phyloP scores from a whole-genome alignment of 1,140 invertebrate genomes.

The Drosophila miranda region DNA sequence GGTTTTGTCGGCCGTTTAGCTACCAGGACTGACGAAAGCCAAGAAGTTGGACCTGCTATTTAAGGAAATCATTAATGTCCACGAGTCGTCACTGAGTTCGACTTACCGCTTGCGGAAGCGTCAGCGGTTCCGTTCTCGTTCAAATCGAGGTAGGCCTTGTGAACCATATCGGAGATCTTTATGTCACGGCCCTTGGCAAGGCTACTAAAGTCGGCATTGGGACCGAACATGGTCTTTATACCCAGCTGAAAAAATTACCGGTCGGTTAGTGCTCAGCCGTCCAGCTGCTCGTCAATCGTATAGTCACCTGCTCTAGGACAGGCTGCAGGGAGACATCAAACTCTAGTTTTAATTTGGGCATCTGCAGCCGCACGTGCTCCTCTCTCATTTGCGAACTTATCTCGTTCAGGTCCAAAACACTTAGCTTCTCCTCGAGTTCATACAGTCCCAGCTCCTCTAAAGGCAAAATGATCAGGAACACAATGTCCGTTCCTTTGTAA shows the following conservation, averaged over 20 bases:
- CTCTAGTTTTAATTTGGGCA: constrained; percentile 87
- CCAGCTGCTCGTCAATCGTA: not conserved
- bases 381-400: constrained; percentile 58
- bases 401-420: constrained; percentile 58
- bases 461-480: constrained; percentile 85
- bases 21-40: no score
- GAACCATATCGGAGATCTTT: constrained; percentile 83
- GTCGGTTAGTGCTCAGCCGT: not conserved
- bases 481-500: constrained; percentile 83
- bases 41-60: no score
- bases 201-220: constrained; percentile 84
- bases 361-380: constrained; percentile 78
- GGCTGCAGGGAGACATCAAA: constrained; percentile 83
- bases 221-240: constrained; percentile 84
- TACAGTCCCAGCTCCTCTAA: constrained; percentile 82
- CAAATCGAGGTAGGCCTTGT: constrained; percentile 84
- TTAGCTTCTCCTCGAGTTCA: constrained; percentile 82
- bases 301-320: constrained; percentile 83
- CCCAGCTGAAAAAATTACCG: constrained; percentile 61
- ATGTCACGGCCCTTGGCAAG: constrained; percentile 83
- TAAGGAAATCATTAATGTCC: no score
- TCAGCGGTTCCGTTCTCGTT: constrained; percentile 84
- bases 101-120: constrained; percentile 54
- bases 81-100: no score
- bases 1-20: constrained; percentile 1